Evolutionary conservation across 2,113 vertebrate genomes (phyloP), one percentile per base, ranked within the genome.

Genomic region (Gavialis gangeticus): DNA sequence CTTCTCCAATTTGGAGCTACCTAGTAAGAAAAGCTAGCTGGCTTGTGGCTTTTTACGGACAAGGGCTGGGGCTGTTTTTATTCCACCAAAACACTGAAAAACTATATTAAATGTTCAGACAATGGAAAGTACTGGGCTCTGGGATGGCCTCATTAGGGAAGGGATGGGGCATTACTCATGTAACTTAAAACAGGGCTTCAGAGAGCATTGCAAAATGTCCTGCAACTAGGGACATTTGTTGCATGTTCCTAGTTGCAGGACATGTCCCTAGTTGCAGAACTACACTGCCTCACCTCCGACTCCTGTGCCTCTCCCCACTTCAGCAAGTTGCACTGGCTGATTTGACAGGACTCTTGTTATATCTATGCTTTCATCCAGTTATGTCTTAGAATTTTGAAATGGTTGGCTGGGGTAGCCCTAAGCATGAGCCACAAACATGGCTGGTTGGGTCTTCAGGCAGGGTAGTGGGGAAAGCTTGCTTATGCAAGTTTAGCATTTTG

Each of bases 1-100:
- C 55, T 82, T 94, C 80, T 94, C 30, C 83, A 83, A 93, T 66
- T 54, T 91, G 22, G 27, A 93, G 28, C 82, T 63, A 25, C 81
- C 57, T 80, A 67, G 59, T 76, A 84, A 64, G 62, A 90, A 89
- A 25, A 9, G 37, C 62, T 79, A 83, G 91, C 22, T 75, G 21
- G 5, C 57, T 93, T 60, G 27, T 77, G 77, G 30, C 62, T 92
- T 73, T 71, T 46, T 64, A 80, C 77, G 60, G 46, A n/a, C 0
- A 3, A 21, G 46, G 28, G 77, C 46, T 79, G 86, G 71, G 30
- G 8, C 73, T 82, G 15, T 78, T 91, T 84, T 11, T 15, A 34
- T 66, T 66, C 34, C 90, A 79, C 76, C 60, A 13, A 71, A 94
- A 77, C 24, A 57, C 7, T 57, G 37, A 25, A 60, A 55, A 76